Conservation (phyloP, 1,140 invertebrate genomes). For the Eciton burchellii region DNA sequence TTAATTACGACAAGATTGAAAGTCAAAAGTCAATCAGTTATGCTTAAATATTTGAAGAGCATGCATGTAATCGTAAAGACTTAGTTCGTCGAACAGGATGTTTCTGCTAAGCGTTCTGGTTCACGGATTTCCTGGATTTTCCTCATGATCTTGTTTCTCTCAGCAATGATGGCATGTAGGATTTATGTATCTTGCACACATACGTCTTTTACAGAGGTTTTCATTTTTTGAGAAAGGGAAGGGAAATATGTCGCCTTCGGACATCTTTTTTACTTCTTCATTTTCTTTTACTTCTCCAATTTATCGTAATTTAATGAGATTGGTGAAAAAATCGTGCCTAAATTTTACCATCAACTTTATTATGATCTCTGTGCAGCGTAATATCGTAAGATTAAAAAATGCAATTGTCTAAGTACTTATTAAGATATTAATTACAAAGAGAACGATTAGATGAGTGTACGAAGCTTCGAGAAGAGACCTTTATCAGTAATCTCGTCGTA, state of each 20-base stretch:
- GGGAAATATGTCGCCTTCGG: neutral
- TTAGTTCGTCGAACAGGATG: constrained; percentile 62
- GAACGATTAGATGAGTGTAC: neutral
- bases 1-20: constrained; percentile 7
- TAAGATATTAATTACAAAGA: constrained; percentile 12
- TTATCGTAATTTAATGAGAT: no score
- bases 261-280: neutral
- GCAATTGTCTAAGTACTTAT: constrained; percentile 12
- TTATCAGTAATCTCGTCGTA: constrained; percentile 2
- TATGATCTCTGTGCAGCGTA: neutral
- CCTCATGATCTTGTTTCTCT: constrained; percentile 62
- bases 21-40: neutral
- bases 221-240: neutral
- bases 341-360: no score
- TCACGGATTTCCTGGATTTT: constrained; percentile 73
- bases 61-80: constrained; percentile 16
- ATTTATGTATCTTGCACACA: neutral
- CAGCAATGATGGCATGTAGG: constrained; percentile 60
- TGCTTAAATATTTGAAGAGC: neutral
- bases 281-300: neutral
- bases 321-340: no score
- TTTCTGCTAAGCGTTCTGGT: constrained; percentile 65
- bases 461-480: neutral
- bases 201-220: constrained; percentile 54
- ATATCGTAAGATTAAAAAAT: neutral